Percentiles rank a stretch among this genome's conserved stretches.
These are phyloP conservation scores for Paraplagusia blochii DNA, from an alignment of 2,113 vertebrate species.

Conservation along the genomic window DNA sequence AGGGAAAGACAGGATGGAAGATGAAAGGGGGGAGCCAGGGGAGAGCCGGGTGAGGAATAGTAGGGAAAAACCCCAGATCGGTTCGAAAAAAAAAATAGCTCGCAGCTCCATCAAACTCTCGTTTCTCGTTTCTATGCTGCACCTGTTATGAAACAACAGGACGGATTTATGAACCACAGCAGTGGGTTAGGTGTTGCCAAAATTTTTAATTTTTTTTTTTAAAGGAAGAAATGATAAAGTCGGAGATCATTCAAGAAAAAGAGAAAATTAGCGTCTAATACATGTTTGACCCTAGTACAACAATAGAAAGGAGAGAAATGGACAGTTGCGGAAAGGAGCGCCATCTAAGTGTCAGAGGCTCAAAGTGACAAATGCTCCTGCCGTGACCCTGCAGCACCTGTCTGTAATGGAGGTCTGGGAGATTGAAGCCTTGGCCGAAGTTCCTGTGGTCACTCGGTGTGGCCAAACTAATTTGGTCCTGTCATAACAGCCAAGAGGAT, in stretches of 20 bases:
- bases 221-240: slow-evolving; percentile 16
- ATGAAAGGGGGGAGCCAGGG: slow-evolving; percentile 47
- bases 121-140: slow-evolving; percentile 29
- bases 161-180: slow-evolving; percentile 41
- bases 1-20: slow-evolving; percentile 32
- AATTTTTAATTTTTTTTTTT: too few species aligned
- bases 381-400: slow-evolving; percentile 51
- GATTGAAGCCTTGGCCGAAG: slow-evolving; percentile 58
- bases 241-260: slow-evolving; percentile 6
- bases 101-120: slow-evolving; percentile 39
- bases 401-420: slow-evolving; percentile 57
- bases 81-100: slow-evolving; percentile 62
- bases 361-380: slow-evolving; percentile 66
- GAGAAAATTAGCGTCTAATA: slow-evolving; percentile 3
- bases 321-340: slow-evolving; percentile 36
- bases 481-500: slow-evolving; percentile 54
- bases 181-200: neutral
- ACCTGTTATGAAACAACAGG: slow-evolving; percentile 34
- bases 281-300: slow-evolving; percentile 17
- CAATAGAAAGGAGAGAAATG: slow-evolving; percentile 13
- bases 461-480: slow-evolving; percentile 58
- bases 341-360: slow-evolving; percentile 53
- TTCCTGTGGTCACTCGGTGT: slow-evolving; percentile 47
- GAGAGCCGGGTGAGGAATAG: slow-evolving; percentile 36
- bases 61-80: slow-evolving; percentile 35